Conservation (phyloP, 2,888 invertebrate genomes). For the Lasioglossum figueresi region DNA sequence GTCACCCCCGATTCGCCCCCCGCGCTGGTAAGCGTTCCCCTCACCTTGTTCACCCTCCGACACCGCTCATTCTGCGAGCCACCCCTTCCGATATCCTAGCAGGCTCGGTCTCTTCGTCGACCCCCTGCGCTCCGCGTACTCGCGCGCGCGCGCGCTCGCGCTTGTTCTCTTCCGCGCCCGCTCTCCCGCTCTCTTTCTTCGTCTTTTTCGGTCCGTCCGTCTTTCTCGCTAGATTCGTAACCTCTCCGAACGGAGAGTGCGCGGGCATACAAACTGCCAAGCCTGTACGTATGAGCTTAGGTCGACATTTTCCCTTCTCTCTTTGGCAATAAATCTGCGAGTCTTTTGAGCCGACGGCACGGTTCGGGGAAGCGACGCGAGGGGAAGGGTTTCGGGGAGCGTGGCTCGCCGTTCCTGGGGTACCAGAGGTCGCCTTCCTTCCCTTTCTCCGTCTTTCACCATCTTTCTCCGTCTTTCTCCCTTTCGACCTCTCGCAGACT, state of each 20-base stretch:
- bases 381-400: constrained; percentile 51
- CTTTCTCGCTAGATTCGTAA: constrained; percentile 59
- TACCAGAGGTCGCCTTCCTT: constrained; percentile 69
- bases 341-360: constrained; percentile 82
- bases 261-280: constrained; percentile 82
- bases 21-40: constrained; percentile 65
- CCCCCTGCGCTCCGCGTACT: constrained; percentile 53
- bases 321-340: constrained; percentile 84
- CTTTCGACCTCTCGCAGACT: constrained; percentile 13
- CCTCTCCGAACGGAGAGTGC: constrained; percentile 70
- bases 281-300: constrained; percentile 84
- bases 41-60: constrained; percentile 66
- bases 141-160: constrained; percentile 2
- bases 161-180: too few relatives aligned
- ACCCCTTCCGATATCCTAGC: constrained; percentile 69
- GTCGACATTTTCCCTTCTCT: constrained; percentile 84
- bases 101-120: constrained; percentile 42
- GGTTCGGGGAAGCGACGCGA: constrained; percentile 63
- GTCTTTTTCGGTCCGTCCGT: constrained; percentile 43
- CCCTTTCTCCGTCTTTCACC: constrained; percentile 54
- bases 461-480: constrained; percentile 6
- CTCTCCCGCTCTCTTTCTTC: constrained; percentile 42
- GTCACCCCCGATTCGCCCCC: constrained; percentile 3
- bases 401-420: constrained; percentile 68
- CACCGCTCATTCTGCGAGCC: constrained; percentile 66